Conservation (phyloP, 2,797 vertebrate genomes). For the Falco berigora region DNA sequence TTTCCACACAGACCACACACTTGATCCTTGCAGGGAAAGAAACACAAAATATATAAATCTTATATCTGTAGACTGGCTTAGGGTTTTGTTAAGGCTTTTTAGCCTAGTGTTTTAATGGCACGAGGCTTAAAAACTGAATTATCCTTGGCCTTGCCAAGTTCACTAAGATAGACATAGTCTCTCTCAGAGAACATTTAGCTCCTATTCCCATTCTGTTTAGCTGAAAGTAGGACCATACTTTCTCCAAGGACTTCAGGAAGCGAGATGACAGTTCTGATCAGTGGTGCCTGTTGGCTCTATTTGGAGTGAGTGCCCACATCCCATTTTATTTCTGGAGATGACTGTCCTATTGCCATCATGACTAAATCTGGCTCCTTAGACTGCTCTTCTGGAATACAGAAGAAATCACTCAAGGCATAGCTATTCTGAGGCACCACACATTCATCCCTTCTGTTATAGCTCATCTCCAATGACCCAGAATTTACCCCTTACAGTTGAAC, state of each 20-base stretch:
- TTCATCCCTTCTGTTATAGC: not conserved
- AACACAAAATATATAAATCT: not conserved
- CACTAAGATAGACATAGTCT: not conserved
- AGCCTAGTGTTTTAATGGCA: not conserved
- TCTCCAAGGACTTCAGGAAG: not conserved
- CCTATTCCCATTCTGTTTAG: not conserved
- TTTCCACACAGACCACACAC: slow-evolving; percentile 97
- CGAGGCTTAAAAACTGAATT: not conserved
- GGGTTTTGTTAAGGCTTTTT: not conserved
- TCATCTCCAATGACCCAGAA: not conserved
- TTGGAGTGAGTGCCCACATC: not conserved
- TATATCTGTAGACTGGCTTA: not conserved
- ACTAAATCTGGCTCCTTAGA: not conserved
- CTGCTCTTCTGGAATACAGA: not conserved
- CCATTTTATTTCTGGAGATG: not conserved
- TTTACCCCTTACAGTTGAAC: not conserved
- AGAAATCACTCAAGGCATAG: not conserved
- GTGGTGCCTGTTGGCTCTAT: not conserved
- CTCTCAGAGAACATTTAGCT: not conserved
- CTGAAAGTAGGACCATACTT: not conserved
- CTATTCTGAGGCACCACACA: not conserved
- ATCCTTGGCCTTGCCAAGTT: not conserved
- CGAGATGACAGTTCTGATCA: not conserved
- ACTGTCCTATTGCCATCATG: not conserved
- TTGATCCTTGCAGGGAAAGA: slow-evolving; percentile 73